These are phyloP conservation scores for Heliconius melpomene DNA, from an alignment of 1,140 invertebrate species.

Conservation along the genomic window DNA sequence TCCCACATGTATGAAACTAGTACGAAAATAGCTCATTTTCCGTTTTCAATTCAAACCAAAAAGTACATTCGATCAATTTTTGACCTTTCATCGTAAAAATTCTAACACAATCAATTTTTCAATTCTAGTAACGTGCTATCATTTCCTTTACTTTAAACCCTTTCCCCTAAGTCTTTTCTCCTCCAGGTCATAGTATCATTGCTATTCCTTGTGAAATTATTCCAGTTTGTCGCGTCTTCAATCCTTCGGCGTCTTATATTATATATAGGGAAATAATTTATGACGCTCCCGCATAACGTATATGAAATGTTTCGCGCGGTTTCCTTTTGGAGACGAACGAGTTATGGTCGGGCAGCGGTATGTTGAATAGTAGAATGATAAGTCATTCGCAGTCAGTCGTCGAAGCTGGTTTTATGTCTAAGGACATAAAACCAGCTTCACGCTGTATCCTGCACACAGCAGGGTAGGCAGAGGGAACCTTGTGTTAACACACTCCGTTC, in stretches of 20 bases:
- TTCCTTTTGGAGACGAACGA: constrained; percentile 38
- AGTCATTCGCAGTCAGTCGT: no score
- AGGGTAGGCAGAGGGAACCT: no score
- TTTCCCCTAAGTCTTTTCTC: neutral
- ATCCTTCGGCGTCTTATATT: constrained; percentile 48
- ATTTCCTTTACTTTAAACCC: neutral
- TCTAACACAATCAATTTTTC: neutral
- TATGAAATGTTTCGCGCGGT: constrained; percentile 44
- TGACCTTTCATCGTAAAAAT: neutral
- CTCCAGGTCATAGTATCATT: constrained; percentile 29
- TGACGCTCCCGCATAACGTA: constrained; percentile 46
- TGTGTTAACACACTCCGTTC: no score
- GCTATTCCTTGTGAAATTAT: constrained; percentile 52
- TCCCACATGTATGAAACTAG: no score
- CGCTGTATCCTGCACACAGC: no score
- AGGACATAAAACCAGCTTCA: neutral
- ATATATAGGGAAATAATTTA: constrained; percentile 60
- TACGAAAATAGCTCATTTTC: no score
- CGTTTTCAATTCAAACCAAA: no score
- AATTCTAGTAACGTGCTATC: neutral
- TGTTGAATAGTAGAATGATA: neutral
- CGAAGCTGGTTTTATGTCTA: no score
- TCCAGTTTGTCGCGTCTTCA: constrained; percentile 55
- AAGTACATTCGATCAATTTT: no score
- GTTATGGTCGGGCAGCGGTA: constrained; percentile 3